These are phyloP conservation scores for Malthinus seriepunctatus DNA, from an alignment of 2,888 invertebrate genomes.

Conservation along the genomic window DNA sequence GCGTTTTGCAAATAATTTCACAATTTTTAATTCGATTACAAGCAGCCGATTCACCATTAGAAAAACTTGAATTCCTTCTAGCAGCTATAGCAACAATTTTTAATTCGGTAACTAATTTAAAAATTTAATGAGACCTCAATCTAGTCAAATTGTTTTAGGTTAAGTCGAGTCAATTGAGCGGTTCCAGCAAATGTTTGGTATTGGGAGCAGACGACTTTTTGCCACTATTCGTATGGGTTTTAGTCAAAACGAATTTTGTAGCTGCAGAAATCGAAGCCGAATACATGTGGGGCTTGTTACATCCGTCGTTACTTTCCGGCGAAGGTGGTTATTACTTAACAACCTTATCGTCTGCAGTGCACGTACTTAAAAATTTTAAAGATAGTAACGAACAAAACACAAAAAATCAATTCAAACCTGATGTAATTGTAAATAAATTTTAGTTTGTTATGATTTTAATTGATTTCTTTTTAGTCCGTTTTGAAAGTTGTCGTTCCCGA, in stretches of 20 bases:
- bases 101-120: conserved; percentile 67
- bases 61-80: conserved; percentile 90
- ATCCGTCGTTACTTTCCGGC: conserved; percentile 86
- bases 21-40: conserved; percentile 82
- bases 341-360: conserved; percentile 90
- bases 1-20: conserved; percentile 76
- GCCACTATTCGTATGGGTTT: conserved; percentile 88
- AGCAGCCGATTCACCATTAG: conserved; percentile 88
- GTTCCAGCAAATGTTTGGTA: conserved; percentile 58
- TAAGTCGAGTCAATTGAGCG: conserved; percentile 61
- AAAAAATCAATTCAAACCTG: conserved; percentile 49
- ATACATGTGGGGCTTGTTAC: conserved; percentile 92
- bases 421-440: conserved; percentile 46
- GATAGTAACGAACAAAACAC: conserved; percentile 49
- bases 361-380: conserved; percentile 74
- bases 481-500: conserved; percentile 92
- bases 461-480: conserved; percentile 60
- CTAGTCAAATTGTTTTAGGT: conserved; percentile 56
- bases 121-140: background rate
- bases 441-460: conserved; percentile 7
- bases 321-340: conserved; percentile 96
- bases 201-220: conserved; percentile 88
- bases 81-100: conserved; percentile 87
- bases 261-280: conserved; percentile 95
- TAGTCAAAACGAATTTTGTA: conserved; percentile 87